phyloP scores from a whole-genome alignment of 1,140 invertebrate species.

The Trachymyrmex cornetzi region DNA sequence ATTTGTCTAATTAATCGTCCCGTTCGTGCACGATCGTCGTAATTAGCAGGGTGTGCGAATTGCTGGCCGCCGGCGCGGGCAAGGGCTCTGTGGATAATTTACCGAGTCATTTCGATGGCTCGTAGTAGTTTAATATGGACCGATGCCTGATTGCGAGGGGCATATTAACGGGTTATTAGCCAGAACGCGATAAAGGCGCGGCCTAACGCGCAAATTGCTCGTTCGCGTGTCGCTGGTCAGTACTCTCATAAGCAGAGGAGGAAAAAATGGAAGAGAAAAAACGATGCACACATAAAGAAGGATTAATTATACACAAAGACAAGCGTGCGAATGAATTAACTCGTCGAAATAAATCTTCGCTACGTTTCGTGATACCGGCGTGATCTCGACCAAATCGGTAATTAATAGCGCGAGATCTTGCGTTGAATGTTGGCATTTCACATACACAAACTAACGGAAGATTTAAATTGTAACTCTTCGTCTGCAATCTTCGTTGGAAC shows the following conservation, averaged over 20 bases:
- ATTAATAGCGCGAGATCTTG: constrained; percentile 1
- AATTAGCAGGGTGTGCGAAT: constrained; percentile 35
- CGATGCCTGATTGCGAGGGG: constrained; percentile 53
- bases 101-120: constrained; percentile 55
- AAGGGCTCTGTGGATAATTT: constrained; percentile 28
- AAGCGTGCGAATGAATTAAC: constrained; percentile 27
- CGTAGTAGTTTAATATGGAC: constrained; percentile 56
- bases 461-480: background rate
- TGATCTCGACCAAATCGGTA: background rate
- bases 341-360: background rate
- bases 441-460: no score
- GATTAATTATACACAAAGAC: constrained; percentile 33
- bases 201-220: constrained; percentile 53
- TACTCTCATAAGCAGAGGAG: background rate
- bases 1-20: constrained; percentile 56
- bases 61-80: constrained; percentile 5
- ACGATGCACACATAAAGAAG: background rate
- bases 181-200: constrained; percentile 47
- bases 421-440: background rate
- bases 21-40: constrained; percentile 23
- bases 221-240: constrained; percentile 39
- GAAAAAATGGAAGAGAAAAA: background rate
- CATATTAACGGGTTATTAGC: constrained; percentile 53
- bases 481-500: no score
- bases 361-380: background rate